Evolutionary conservation across 2,797 vertebrate species (phyloP), one percentile per base, ranked within the genome.

Genomic region (Anguilla pacifica): DNA sequence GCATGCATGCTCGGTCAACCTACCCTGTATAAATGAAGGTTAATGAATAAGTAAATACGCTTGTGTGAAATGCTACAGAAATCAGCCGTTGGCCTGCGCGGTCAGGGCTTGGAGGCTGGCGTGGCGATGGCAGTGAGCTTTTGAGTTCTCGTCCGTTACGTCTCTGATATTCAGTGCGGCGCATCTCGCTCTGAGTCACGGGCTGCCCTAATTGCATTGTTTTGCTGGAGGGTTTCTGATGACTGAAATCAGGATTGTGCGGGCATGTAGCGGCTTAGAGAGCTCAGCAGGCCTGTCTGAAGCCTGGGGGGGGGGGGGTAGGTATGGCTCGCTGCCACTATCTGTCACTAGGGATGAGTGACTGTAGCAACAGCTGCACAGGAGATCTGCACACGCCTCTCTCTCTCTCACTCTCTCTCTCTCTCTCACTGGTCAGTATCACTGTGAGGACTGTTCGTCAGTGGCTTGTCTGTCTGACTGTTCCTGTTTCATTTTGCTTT

Each of bases 281-380:
- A 35, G 86, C 64, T 28, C 39, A 74, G 25, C 35, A 35, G 35
- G 35, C 35, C 79, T 15, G 43, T 67, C 28, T 17, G 13, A 0
- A 2, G 72, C 6, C n/a, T 55, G 0, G 9, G 46, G 31, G 19
- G 35, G 35, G 35, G 35, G 1, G 35, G 35, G 35, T 59, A 79
- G 25, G 88, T 89, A 57, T 64, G 53, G 81, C 83, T 82, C 88
- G 85, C 86, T 64, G 72, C 89, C 92, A 90, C 91, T 94, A 91
- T 91, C 28, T 77, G 72, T 77, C 72, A 39, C 31, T 31, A 2
- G 72, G 72, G 92, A 90, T 91, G 85, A 85, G 92, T 94, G 92
- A 96, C 96, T 92, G 95, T 94, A 92, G 94, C 94, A 95, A 96
- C 96, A 96, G 96, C 96, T 97, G 96, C 96, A 93, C 93, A 89